phyloP scores from a whole-genome alignment of 2,888 invertebrate species.

The Hyles lineata region DNA sequence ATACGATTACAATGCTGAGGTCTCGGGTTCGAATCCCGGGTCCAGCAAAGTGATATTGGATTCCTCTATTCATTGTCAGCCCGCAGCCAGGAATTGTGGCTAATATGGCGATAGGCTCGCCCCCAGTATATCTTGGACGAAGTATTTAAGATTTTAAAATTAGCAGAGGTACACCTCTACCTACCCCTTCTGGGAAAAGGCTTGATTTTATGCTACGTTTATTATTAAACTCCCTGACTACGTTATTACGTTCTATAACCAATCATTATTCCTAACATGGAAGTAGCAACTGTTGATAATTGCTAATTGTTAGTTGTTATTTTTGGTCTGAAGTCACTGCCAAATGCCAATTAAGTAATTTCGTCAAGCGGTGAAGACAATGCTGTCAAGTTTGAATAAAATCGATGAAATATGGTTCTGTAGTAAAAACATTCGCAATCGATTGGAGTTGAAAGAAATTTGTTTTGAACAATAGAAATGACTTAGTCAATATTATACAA shows the following conservation, averaged over 20 bases:
- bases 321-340: background rate
- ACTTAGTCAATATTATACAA: too few species aligned
- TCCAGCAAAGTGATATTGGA: background rate
- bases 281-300: background rate
- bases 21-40: background rate
- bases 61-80: too few species aligned
- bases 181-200: too few species aligned
- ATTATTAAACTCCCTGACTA: background rate
- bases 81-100: too few species aligned
- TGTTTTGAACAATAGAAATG: background rate
- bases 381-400: background rate
- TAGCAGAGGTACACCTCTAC: too few species aligned
- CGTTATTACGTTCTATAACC: background rate
- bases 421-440: background rate
- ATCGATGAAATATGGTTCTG: background rate
- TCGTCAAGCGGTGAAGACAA: background rate
- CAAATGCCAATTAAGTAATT: slow-evolving; percentile 20
- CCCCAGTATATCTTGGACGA: too few species aligned
- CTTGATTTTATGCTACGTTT: too few species aligned
- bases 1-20: too few species aligned
- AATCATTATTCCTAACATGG: background rate
- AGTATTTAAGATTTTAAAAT: too few species aligned
- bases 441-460: background rate
- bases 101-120: too few species aligned
- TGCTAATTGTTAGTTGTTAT: background rate